Evolutionary conservation across 2,888 invertebrate species (phyloP).

Genomic region (Leptinotarsa juncta): DNA sequence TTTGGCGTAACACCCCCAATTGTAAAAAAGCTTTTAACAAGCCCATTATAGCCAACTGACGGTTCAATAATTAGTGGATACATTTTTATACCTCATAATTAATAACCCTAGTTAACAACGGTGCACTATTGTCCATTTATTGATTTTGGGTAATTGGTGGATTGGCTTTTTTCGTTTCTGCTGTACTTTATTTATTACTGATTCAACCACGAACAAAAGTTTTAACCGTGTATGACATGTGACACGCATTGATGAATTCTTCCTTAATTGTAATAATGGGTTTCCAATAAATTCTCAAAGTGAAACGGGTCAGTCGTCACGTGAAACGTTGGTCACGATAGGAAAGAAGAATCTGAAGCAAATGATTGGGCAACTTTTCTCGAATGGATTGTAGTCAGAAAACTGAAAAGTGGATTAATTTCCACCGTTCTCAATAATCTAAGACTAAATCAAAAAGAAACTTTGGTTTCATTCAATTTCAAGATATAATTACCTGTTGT

Average conservation of each 20-base stretch:
- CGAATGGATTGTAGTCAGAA: too few relatives aligned
- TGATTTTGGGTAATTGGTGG: conserved; percentile 48
- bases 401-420: too few relatives aligned
- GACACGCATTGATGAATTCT: conserved; percentile 14
- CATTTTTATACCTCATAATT: conserved; percentile 52
- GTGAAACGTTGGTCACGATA: background rate
- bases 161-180: conserved; percentile 34
- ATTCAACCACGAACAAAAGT: conserved; percentile 27
- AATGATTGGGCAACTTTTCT: too few relatives aligned
- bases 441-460: too few relatives aligned
- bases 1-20: conserved; percentile 55
- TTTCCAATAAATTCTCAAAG: conserved; percentile 12
- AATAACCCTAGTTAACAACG: conserved; percentile 54
- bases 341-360: too few relatives aligned
- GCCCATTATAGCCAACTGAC: conserved; percentile 56
- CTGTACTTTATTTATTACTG: conserved; percentile 28
- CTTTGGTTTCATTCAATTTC: too few relatives aligned
- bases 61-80: conserved; percentile 54
- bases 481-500: too few relatives aligned
- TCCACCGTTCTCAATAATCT: too few relatives aligned
- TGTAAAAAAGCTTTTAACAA: conserved; percentile 57
- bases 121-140: conserved; percentile 50
- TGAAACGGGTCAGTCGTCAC: background rate
- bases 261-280: conserved; percentile 11
- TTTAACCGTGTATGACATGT: conserved; percentile 4